phyloP scores from a whole-genome alignment of 2,888 invertebrate genomes.

The Glaucopsyche alexis region DNA sequence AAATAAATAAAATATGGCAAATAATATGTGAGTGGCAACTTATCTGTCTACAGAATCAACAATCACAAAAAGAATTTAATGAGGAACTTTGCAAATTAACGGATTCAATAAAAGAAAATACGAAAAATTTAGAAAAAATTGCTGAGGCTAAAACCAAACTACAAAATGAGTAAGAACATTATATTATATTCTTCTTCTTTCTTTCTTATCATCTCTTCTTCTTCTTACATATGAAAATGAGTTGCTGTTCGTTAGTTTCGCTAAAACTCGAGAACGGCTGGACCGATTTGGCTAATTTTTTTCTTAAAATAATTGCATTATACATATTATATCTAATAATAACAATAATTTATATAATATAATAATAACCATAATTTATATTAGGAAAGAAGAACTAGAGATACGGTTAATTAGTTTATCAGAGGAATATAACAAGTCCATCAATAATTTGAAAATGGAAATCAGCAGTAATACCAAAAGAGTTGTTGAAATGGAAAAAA shows the following conservation, averaged over 20 bases:
- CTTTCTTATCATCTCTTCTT: no score
- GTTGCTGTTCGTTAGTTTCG: no score
- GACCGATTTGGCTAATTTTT: no score
- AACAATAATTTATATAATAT: not conserved
- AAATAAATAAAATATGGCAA: no score
- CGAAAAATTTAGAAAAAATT: constrained; percentile 61
- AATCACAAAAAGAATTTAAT: constrained; percentile 58
- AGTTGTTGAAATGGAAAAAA: constrained; percentile 58
- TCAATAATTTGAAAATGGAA: constrained; percentile 54
- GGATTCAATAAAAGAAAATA: constrained; percentile 60
- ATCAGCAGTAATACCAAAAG: constrained; percentile 44
- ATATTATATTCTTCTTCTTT: no score
- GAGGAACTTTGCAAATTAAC: constrained; percentile 59
- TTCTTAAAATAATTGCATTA: no score
- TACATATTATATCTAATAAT: no score
- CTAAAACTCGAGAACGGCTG: no score
- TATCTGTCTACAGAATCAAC: constrained; percentile 50
- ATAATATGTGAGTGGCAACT: no score
- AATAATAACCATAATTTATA: constrained; percentile 18
- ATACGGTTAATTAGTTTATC: constrained; percentile 56
- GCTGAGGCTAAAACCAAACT: constrained; percentile 60
- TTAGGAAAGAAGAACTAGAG: constrained; percentile 66
- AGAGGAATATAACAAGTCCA: constrained; percentile 55
- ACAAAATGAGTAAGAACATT: constrained; percentile 56
- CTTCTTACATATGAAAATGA: no score